Base-by-base conservation (phyloP, 2,888 invertebrate genomes). In the Dione vanillae region DNA sequence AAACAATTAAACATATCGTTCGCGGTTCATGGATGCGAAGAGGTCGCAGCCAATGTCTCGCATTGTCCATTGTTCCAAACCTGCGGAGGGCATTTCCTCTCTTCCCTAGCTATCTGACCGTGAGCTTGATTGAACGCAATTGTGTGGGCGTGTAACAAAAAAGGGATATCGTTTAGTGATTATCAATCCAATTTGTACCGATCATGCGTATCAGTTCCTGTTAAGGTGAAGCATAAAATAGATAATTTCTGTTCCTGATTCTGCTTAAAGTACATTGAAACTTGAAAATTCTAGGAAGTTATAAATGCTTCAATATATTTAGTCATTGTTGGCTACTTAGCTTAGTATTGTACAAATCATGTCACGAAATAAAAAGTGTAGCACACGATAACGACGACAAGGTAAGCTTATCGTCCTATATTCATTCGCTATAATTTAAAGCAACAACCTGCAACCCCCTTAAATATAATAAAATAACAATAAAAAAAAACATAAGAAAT, bases 51-150 rank as follows among this genome's bases (percentile, higher is more conserved):
- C 87, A 87, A 86, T 85, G 88, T 82, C 84, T 85, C 82, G 81
- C 84, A 91, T 91, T 91, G 90, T 91, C 85, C 86, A 90, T 89
- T 90, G 90, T 89, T 85, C 77, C 81, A 79, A 84, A 83, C 83
- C 84, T 83, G 79, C 87, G 84, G 89, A 91, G 91, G 90, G 89
- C 89, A 88, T 83, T 88, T 90, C 88, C 90, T 89, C 78, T 81
- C 81, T 84, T 86, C 83, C 82, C 82, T 78, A 77, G 76, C 76
- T 77, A 79, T 74, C 80, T 83, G 88, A 76, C 90, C 90, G 80
- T 90, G 90, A 85, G 75, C 74, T 76, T 73, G 67, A 73, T 73
- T 70, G 58, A 65, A 54, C 59, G 66, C 67, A 73, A 76, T 76
- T 70, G 71, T 70, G 71, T 68, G 54, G 64, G 58, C 47, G 64